Evolutionary conservation across 2,113 vertebrate species (phyloP).

Genomic region (Calonectris borealis): DNA sequence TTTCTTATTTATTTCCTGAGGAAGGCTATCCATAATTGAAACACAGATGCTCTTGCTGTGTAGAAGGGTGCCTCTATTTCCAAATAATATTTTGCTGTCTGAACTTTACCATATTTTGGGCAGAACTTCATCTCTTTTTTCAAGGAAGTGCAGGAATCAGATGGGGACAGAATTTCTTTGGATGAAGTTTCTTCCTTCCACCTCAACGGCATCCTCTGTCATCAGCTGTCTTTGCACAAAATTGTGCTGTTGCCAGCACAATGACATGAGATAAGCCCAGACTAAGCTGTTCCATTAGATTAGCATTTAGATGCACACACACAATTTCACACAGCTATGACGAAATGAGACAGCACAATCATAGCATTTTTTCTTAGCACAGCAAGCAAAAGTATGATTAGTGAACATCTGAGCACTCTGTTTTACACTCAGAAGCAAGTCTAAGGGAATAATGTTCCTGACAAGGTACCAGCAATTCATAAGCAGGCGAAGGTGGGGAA

Average conservation of each 20-base stretch:
- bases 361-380: background rate
- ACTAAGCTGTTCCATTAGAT: background rate
- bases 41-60: background rate
- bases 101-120: background rate
- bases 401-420: background rate
- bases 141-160: background rate
- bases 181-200: background rate
- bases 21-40: background rate
- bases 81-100: background rate
- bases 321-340: conserved; percentile 4
- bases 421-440: background rate
- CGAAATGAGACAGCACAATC: background rate
- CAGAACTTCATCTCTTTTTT: background rate
- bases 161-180: background rate
- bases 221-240: background rate
- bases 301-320: background rate
- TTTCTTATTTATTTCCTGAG: background rate
- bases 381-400: background rate
- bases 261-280: background rate
- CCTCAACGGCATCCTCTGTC: background rate
- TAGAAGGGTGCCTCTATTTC: background rate
- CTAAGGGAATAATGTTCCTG: background rate
- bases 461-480: background rate
- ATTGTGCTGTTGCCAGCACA: background rate
- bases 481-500: background rate